A percentile compares a stretch with the other conserved stretches of the same genome.
These are phyloP conservation scores for human (Homo sapiens) DNA, from an alignment of 2,113 vertebrate genomes.

Conservation along the genomic window GRCh38 chr18:14936001-14936500, in stretches of 20 bases:
- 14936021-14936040: background rate
- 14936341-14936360: background rate
- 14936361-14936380: too few species aligned
- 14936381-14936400: background rate
- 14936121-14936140: background rate
- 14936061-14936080: background rate
- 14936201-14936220: background rate
- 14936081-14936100: background rate
- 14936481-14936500: background rate
- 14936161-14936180: background rate
- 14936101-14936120: background rate
- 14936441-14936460: background rate
- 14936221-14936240: background rate
- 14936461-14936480: background rate
- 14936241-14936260: background rate
- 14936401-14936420: background rate
- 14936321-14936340: background rate
- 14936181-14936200: background rate
- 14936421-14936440: too few species aligned
- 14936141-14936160: background rate
- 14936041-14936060: too few species aligned
- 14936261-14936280: background rate
- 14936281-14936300: background rate
- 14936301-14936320: background rate
- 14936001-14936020: background rate